Conservation (phyloP, 2,888 invertebrate species). For the Pollenia griseotomentosa region DNA sequence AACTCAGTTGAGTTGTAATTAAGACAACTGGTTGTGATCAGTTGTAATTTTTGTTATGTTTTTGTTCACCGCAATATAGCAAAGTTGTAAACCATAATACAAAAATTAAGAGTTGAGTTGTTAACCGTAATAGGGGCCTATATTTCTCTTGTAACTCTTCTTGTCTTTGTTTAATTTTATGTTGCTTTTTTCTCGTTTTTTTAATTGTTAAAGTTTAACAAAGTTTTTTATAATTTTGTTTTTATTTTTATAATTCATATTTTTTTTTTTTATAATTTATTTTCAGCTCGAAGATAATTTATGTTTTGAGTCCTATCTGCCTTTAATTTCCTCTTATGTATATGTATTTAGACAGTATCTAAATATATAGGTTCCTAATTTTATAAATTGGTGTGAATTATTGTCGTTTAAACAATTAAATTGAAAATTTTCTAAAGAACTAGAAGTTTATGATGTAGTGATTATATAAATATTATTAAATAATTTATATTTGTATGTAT, state of each 20-base stretch:
- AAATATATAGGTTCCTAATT: constrained; percentile 8
- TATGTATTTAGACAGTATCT: constrained; percentile 30
- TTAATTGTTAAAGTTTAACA: neutral
- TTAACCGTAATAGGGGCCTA: too few relatives aligned
- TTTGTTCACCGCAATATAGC: too few relatives aligned
- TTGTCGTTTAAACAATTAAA: constrained; percentile 63
- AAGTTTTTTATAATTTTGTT: neutral
- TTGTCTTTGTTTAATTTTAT: neutral
- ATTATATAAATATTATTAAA: constrained; percentile 39
- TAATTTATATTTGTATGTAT: constrained; percentile 5
- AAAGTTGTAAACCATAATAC: too few relatives aligned
- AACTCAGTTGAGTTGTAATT: too few relatives aligned
- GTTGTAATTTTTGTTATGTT: too few relatives aligned
- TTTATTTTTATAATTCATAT: neutral
- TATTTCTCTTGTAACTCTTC: too few relatives aligned
- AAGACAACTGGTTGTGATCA: too few relatives aligned
- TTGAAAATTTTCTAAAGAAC: constrained; percentile 62
- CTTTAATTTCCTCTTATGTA: constrained; percentile 16
- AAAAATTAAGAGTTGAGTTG: too few relatives aligned
- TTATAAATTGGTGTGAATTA: constrained; percentile 26
- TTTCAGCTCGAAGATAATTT: constrained; percentile 71
- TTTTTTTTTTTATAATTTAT: constrained; percentile 55
- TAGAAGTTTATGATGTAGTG: constrained; percentile 61
- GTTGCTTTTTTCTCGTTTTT: neutral
- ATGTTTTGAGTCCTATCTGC: constrained; percentile 42